Conservation (phyloP, 2,888 invertebrate genomes). For the Acanthoscelides obtectus region DNA sequence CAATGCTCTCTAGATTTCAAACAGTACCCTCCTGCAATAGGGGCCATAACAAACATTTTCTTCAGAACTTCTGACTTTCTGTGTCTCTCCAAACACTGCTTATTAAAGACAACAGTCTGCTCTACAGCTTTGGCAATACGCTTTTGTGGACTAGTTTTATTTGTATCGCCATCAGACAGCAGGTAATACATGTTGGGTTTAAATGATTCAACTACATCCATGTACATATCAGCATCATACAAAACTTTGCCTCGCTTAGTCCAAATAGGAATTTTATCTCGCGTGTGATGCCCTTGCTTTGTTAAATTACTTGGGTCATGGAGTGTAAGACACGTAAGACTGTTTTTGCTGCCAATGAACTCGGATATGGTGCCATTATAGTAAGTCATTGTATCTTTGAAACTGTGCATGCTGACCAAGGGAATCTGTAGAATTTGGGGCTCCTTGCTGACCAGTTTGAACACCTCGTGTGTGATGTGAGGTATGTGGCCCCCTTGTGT, state of each 20-base stretch:
- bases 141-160: conserved; percentile 62
- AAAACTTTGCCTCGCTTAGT: conserved; percentile 69
- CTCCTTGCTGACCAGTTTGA: conserved; percentile 58
- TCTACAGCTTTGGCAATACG: conserved; percentile 67
- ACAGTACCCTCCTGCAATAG: conserved; percentile 64
- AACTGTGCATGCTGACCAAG: conserved; percentile 59
- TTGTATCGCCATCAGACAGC: conserved; percentile 73
- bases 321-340: conserved; percentile 53
- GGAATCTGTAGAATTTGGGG: conserved; percentile 68
- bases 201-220: conserved; percentile 71
- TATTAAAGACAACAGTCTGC: conserved; percentile 62
- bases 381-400: conserved; percentile 56
- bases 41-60: conserved; percentile 56
- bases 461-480: conserved; percentile 73
- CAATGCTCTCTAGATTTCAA: conserved; percentile 60
- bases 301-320: conserved; percentile 67
- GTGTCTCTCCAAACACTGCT: conserved; percentile 64
- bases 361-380: conserved; percentile 62
- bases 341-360: conserved; percentile 59
- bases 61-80: conserved; percentile 53
- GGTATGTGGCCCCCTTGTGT: conserved; percentile 81
- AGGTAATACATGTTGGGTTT: conserved; percentile 79
- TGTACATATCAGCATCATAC: conserved; percentile 62
- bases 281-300: conserved; percentile 68
- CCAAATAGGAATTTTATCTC: conserved; percentile 70